Conservation (phyloP, 2,888 invertebrate genomes). For the Adineta ricciae region DNA sequence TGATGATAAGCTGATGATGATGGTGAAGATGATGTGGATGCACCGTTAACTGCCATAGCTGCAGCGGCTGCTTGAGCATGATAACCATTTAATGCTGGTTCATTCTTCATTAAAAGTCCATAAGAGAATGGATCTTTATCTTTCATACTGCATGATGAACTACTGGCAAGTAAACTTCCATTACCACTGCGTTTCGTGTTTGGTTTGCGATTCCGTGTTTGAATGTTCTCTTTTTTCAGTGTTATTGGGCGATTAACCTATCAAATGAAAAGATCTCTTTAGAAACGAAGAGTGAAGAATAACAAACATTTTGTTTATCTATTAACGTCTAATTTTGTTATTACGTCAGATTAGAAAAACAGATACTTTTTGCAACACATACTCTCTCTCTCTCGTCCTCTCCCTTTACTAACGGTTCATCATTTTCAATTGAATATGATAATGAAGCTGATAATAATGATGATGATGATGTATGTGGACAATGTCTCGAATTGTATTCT, state of each 20-base stretch:
- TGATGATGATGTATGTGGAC: conserved; percentile 17
- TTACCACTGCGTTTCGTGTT: conserved; percentile 27
- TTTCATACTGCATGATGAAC: background rate
- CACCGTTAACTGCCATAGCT: background rate
- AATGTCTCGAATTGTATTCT: conserved; percentile 3
- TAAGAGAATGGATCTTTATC: conserved; percentile 17
- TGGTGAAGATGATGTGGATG: background rate
- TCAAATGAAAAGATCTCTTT: background rate
- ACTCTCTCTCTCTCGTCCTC: background rate
- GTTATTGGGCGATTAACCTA: conserved; percentile 34
- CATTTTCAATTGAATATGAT: background rate
- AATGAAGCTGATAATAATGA: background rate
- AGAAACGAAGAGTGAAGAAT: background rate
- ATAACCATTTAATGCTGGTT: background rate
- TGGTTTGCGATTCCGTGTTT: conserved; percentile 34
- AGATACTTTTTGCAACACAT: too few species aligned
- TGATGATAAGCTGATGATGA: conserved; percentile 7
- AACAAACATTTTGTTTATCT: background rate
- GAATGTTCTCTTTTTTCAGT: conserved; percentile 34
- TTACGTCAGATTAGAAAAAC: background rate
- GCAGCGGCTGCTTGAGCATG: conserved; percentile 1
- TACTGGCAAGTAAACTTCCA: background rate
- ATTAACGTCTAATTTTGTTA: background rate
- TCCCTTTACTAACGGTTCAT: background rate
- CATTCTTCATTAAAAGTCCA: conserved; percentile 22